Conservation (phyloP, 2,888 invertebrate genomes). For the Diabrotica balteata region DNA sequence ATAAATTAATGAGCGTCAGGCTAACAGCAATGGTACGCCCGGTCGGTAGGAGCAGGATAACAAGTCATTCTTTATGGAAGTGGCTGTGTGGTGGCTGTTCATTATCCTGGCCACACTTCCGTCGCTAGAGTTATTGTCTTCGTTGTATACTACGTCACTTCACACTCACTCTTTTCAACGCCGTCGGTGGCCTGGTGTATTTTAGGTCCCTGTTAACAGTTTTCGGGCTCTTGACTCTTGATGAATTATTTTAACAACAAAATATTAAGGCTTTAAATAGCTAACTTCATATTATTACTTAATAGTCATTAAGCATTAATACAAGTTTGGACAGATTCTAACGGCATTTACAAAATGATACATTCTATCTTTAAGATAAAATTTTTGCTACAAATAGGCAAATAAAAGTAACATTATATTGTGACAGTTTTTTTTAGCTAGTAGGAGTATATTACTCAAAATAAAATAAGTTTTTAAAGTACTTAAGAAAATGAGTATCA, state of each 20-base stretch:
- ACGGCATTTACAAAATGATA: too few species aligned
- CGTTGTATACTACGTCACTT: slow-evolving; percentile 32
- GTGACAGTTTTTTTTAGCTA: too few species aligned
- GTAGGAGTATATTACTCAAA: too few species aligned
- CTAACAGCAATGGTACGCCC: slow-evolving; percentile 25
- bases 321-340: too few species aligned
- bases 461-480: too few species aligned
- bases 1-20: slow-evolving; percentile 33
- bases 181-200: slow-evolving; percentile 5
- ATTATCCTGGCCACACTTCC: slow-evolving; percentile 41
- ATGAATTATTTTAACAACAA: background rate
- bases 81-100: slow-evolving; percentile 38
- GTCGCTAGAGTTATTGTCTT: slow-evolving; percentile 40
- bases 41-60: slow-evolving; percentile 36
- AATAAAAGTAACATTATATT: too few species aligned
- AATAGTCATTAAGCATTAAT: too few species aligned
- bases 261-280: too few species aligned
- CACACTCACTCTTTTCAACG: slow-evolving; percentile 27
- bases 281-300: too few species aligned
- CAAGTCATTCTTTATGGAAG: slow-evolving; percentile 42
- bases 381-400: too few species aligned
- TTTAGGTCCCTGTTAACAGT: slow-evolving; percentile 18
- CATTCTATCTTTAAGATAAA: too few species aligned
- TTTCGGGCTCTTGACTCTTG: background rate
- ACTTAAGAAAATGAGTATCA: too few species aligned